Evolutionary conservation across 2,113 vertebrate species (phyloP).

Genomic region (Gallinago media): DNA sequence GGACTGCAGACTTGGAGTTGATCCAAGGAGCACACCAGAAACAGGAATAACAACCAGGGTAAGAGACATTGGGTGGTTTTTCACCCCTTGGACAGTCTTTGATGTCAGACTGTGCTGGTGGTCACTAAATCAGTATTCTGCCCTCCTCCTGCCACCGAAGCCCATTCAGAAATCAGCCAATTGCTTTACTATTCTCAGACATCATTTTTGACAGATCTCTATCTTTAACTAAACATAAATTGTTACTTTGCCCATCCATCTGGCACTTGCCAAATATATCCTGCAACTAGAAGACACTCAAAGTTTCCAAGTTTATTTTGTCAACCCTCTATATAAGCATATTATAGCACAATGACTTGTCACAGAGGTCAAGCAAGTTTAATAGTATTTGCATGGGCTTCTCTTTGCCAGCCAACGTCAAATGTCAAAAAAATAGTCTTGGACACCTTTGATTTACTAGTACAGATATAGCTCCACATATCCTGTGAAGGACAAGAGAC

Average conservation of each 20-base stretch:
- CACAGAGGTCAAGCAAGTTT: background rate
- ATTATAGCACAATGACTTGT: background rate
- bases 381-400: background rate
- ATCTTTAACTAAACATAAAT: background rate
- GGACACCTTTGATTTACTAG: background rate
- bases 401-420: background rate
- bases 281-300: background rate
- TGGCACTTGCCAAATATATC: background rate
- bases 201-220: background rate
- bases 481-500: background rate
- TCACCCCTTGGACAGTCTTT: background rate
- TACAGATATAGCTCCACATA: background rate
- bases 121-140: background rate
- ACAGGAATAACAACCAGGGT: accelerated
- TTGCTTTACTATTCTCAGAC: background rate
- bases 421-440: background rate
- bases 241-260: background rate
- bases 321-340: background rate
- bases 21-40: background rate
- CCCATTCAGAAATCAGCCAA: background rate
- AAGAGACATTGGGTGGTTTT: background rate
- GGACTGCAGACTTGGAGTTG: background rate
- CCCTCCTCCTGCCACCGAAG: background rate
- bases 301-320: background rate
- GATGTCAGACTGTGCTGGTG: background rate